Percentiles rank a stretch among this genome's conserved stretches.
Conservation (phyloP, 2,888 invertebrate species). For the Cerceris rybyensis region DNA sequence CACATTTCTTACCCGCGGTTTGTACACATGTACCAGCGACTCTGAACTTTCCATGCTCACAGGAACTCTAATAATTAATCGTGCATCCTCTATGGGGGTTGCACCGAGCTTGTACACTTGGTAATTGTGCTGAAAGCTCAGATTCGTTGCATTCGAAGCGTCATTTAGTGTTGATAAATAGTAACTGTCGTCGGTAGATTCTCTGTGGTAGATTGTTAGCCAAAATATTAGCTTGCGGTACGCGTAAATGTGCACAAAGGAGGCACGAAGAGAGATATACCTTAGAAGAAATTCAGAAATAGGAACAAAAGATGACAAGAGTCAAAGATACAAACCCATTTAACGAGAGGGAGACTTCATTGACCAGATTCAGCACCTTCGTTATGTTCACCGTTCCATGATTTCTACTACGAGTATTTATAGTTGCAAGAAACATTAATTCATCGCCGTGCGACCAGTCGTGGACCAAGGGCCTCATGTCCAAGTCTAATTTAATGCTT, state of each 20-base stretch:
- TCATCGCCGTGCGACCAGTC: slow-evolving; percentile 40
- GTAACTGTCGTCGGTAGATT: slow-evolving; percentile 66
- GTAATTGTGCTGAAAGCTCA: slow-evolving; percentile 71
- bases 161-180: slow-evolving; percentile 50
- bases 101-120: slow-evolving; percentile 68
- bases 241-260: too few species aligned
- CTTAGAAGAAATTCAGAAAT: too few species aligned
- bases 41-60: slow-evolving; percentile 36
- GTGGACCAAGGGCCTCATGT: slow-evolving; percentile 65
- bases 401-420: slow-evolving; percentile 66
- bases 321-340: slow-evolving; percentile 65
- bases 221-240: too few species aligned
- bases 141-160: slow-evolving; percentile 37
- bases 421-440: slow-evolving; percentile 43
- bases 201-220: slow-evolving; percentile 46
- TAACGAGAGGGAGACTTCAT: slow-evolving; percentile 60
- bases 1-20: slow-evolving; percentile 59
- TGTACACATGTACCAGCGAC: slow-evolving; percentile 48
- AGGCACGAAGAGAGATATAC: background rate
- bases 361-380: slow-evolving; percentile 54
- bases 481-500: slow-evolving; percentile 67
- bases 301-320: background rate
- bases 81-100: slow-evolving; percentile 63
- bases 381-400: slow-evolving; percentile 41
- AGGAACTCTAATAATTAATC: slow-evolving; percentile 65